Base-by-base conservation (phyloP, 2,888 invertebrate genomes). In the Sminthurinus aureus region DNA sequence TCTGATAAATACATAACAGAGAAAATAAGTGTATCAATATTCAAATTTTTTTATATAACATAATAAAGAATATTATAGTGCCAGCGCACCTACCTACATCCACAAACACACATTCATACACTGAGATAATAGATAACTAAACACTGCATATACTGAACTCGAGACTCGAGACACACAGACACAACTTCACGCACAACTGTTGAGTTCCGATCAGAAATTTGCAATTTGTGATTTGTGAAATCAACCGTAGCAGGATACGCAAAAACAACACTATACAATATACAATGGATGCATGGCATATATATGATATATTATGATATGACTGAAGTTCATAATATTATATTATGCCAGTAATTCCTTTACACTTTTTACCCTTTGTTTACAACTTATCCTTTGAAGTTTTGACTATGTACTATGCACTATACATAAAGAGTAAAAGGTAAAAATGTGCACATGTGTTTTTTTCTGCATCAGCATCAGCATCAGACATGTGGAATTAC, bases 161-260 rank as follows among this genome's bases (percentile, higher is more conserved):
- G 6, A 38, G 38, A 6, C 38, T 38, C 38, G 6, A 38, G 38
- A 38, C 38, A 38, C 38, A 38, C 38, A 38, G 38, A 38, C 38
- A 1, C 38, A 38, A 38, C 38, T 38, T 38, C 38, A 38, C 38
- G 38, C 38, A 38, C 38, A 38, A 38, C 38, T 38, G 38, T 38
- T 38, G 38, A 38, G 38, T 38, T 38, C 38, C 38, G 38, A 38
- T 38, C 38, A 38, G 38, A 38, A 38, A 38, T 38, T 67, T 71
- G 24, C 22, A 71, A 24, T 15, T 22, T 71, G 71, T 24, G 24
- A 71, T 71, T 71, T 71, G 71, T 71, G 71, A 71, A 71, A 71
- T 71, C 71, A 71, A 71, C 24, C 71, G 71, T 26, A 71, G 71
- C 13, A 67, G 22, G 4, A 67, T 20, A 67, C 22, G n/a, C 2